Evolutionary conservation across 2,888 invertebrate species (phyloP).

Genomic region (Diplolepis rosae): DNA sequence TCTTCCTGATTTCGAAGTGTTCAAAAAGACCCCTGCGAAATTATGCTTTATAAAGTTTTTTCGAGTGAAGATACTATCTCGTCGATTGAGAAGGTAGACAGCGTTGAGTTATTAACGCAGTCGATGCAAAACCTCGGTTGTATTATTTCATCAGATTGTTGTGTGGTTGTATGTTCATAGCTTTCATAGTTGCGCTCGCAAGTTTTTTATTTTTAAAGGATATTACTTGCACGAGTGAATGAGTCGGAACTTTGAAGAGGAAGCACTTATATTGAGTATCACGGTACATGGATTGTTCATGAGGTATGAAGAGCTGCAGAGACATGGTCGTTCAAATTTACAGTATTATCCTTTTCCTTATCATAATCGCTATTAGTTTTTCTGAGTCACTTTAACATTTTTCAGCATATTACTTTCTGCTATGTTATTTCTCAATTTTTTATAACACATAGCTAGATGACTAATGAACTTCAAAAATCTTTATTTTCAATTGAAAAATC

Average conservation of each 20-base stretch:
- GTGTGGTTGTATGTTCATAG: neutral
- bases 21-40: constrained; percentile 10
- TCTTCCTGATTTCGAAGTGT: constrained; percentile 6
- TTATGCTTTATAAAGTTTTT: constrained; percentile 7
- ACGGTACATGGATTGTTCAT: neutral
- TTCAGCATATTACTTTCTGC: neutral
- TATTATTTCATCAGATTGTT: neutral
- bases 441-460: no score
- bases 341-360: neutral
- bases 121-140: constrained; percentile 6
- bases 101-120: constrained; percentile 8
- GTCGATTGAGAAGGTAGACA: constrained; percentile 11
- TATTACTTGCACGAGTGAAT: constrained; percentile 11
- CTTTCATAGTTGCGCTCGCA: neutral
- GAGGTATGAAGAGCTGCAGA: neutral
- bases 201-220: constrained; percentile 4
- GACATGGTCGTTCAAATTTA: neutral
- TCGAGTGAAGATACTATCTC: constrained; percentile 6
- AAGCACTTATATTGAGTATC: constrained; percentile 24
- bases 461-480: no score
- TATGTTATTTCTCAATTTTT: neutral
- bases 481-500: no score
- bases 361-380: neutral
- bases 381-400: neutral
- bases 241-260: neutral